phyloP scores from a whole-genome alignment of 2,113 vertebrate species.

The Alexandromys fortis region DNA sequence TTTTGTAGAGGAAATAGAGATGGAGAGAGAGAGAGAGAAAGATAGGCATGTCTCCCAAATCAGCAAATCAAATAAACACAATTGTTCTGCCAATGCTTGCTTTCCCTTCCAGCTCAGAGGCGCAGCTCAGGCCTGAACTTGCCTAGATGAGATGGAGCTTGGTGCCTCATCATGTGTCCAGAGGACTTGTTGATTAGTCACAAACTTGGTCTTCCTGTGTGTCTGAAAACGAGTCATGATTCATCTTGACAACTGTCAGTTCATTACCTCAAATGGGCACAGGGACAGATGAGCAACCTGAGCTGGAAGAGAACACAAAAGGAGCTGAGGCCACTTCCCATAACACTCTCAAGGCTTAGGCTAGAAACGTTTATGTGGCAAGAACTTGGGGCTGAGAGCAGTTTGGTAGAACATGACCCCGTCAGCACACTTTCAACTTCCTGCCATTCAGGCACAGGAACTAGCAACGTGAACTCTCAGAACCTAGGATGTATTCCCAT shows the following conservation, averaged over 20 bases:
- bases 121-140: constrained; percentile 82
- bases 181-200: constrained; percentile 84
- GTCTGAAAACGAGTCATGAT: constrained; percentile 86
- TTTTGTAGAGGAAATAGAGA: constrained; percentile 6
- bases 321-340: constrained; percentile 76
- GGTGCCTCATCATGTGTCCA: constrained; percentile 84
- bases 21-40: constrained; percentile 8
- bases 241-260: constrained; percentile 86
- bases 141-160: constrained; percentile 80
- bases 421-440: constrained; percentile 62
- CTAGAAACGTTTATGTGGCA: constrained; percentile 76
- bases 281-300: constrained; percentile 79
- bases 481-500: constrained; percentile 9
- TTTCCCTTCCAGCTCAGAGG: constrained; percentile 74
- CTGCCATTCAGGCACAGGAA: constrained; percentile 29
- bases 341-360: constrained; percentile 82
- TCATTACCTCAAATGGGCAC: constrained; percentile 79
- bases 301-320: constrained; percentile 75
- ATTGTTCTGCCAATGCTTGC: constrained; percentile 55
- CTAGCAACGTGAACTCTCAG: background rate
- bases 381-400: constrained; percentile 72
- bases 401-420: constrained; percentile 55
- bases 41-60: constrained; percentile 58
- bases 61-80: constrained; percentile 76
- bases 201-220: constrained; percentile 77